Percentiles rank a stretch among this genome's conserved stretches.
Conservation (phyloP, 2,888 invertebrate species). For the Drosophila buzzatii region DNA sequence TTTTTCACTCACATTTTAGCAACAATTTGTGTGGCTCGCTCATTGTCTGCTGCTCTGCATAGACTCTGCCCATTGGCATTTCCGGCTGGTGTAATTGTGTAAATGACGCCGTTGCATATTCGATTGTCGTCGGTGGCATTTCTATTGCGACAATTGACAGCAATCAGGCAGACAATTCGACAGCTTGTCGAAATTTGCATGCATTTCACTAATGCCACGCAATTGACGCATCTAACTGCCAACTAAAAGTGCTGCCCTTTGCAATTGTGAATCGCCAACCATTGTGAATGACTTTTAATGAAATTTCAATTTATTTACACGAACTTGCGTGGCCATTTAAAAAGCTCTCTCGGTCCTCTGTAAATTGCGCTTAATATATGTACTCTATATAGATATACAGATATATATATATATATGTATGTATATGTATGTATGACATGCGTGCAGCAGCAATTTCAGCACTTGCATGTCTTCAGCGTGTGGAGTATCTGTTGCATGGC, state of each 20-base stretch:
- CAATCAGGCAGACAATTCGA: conserved; percentile 39
- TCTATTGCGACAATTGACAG: conserved; percentile 44
- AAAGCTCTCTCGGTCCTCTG: conserved; percentile 4
- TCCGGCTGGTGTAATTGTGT: conserved; percentile 39
- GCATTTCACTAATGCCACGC: conserved; percentile 35
- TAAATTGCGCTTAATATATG: not conserved
- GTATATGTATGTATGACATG: conserved; percentile 2
- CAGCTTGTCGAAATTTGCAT: conserved; percentile 42
- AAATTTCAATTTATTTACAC: conserved; percentile 63
- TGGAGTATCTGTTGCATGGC: not conserved
- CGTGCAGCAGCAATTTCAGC: conserved; percentile 2
- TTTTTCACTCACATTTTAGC: not conserved
- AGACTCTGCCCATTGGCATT: conserved; percentile 28
- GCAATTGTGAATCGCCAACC: conserved; percentile 11
- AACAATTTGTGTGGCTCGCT: conserved; percentile 6
- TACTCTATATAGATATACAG: not conserved
- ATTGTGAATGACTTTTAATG: conserved; percentile 46
- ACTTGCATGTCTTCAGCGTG: not conserved
- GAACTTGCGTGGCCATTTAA: conserved; percentile 56
- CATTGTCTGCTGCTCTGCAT: conserved; percentile 4
- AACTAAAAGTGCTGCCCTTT: conserved; percentile 5
- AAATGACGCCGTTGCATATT: conserved; percentile 31
- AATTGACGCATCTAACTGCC: conserved; percentile 5
- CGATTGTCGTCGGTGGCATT: conserved; percentile 35
- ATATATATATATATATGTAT: not conserved